Evolutionary conservation across 2,113 vertebrate genomes (phyloP).

Genomic region (Hemibagrus wyckioides): DNA sequence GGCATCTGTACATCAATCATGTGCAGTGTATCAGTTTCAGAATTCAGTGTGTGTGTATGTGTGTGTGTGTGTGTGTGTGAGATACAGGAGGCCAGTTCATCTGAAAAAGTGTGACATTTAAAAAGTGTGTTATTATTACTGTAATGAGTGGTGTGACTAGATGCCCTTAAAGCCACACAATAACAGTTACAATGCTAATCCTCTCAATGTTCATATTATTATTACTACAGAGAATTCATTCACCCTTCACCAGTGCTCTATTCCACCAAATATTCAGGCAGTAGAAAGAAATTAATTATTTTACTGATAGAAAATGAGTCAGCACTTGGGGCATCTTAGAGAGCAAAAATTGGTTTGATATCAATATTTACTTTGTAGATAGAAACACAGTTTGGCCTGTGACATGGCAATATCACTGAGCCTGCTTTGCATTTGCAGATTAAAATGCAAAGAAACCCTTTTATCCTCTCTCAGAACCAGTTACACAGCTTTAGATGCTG

Average conservation of each 20-base stretch:
- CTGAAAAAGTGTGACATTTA: background rate
- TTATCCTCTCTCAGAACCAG: background rate
- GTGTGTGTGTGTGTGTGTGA: background rate
- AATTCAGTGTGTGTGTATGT: no score
- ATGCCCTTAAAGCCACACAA: background rate
- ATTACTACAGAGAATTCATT: background rate
- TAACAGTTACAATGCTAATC: background rate
- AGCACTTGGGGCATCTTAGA: no score
- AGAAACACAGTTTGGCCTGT: background rate
- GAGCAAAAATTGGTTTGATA: no score
- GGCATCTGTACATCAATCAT: no score
- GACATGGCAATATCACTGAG: background rate
- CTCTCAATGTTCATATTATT: background rate
- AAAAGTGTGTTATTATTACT: background rate
- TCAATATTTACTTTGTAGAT: no score
- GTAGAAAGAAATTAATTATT: no score
- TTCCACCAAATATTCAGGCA: no score
- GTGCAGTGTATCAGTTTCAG: background rate
- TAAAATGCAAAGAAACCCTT: background rate
- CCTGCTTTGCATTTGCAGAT: background rate
- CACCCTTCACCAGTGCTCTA: no score
- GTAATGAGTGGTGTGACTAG: background rate
- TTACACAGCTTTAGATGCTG: background rate
- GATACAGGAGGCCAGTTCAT: background rate
- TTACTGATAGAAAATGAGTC: no score